Evolutionary conservation across 92 coral and sea anemone genomes (phyloP), one percentile per base, ranked within the genome.

Genomic region (Scolanthus callimorphus): DNA sequence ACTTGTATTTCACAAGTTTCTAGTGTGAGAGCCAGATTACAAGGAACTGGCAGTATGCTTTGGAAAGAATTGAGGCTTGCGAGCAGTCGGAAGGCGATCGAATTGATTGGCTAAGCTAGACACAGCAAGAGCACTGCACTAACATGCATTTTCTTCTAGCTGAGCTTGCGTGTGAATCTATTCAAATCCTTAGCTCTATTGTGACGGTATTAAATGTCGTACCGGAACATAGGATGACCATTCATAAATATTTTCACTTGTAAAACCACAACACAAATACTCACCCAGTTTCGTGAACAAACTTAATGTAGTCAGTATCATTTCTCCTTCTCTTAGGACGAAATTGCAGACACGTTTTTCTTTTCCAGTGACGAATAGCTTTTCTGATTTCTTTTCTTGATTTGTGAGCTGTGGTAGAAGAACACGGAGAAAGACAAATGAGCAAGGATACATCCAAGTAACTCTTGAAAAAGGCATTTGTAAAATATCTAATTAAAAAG

Each of bases 251-350:
- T 73, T 73, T 73, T 70, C 53, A 9, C 22, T 20, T 19, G 12
- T 4, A 9, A 46, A 46, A 4, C 8, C 22, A 46, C 12, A 10
- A 19, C 29, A 39, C 22, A 55, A 44, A 47, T 52, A 82, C 99
- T 81, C 67, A 94, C 99, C 99, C 99, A 43, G 57, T 79, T 58
- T 89, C 96, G 79, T 85, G 60, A 59, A 84, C 96, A 68, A 94
- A 94, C 56, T 78, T 89, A 51, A 94, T 78, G 68, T 80, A 94
- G 78, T 94, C 96, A 60, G 52, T 73, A 61, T 94, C 99, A 27
- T 68, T 62, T 38, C 83, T 65, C 62, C 69, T 73, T 44, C 85
- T 94, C 58, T 94, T 90, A 24, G n/a, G n/a, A n/a, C 91, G 96
- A 60, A 94, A 88, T 54, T 70, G 76, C n/a, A 94, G 73, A 71